Evolutionary conservation across 1,140 invertebrate genomes (phyloP).

Genomic region (Lordiphosa mommai): DNA sequence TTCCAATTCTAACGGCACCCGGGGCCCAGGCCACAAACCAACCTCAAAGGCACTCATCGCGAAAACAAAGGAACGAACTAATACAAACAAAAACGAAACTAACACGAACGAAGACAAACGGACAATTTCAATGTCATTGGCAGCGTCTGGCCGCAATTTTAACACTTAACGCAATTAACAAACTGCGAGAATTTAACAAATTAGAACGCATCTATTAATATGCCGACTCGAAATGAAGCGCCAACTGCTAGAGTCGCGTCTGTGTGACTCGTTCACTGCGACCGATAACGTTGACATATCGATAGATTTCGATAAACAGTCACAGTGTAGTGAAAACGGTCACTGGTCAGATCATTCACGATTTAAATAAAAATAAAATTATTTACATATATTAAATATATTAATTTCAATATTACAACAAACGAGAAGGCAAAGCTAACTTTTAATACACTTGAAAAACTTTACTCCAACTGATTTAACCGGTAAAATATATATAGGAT

Average conservation of each 20-base stretch:
- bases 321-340: too few relatives aligned
- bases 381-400: too few relatives aligned
- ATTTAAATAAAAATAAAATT: too few relatives aligned
- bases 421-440: too few relatives aligned
- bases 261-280: conserved; percentile 9
- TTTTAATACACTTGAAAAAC: too few relatives aligned
- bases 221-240: conserved; percentile 41
- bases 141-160: conserved; percentile 10
- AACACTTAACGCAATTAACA: conserved; percentile 48
- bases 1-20: not conserved
- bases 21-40: conserved; percentile 5
- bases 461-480: too few relatives aligned
- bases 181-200: conserved; percentile 1
- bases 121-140: conserved; percentile 20
- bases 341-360: too few relatives aligned
- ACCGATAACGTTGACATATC: too few relatives aligned
- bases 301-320: too few relatives aligned
- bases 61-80: not conserved
- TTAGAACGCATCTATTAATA: conserved; percentile 22
- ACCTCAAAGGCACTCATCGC: conserved; percentile 74
- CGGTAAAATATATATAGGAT: too few relatives aligned
- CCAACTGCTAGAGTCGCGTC: conserved; percentile 8
- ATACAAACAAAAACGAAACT: conserved; percentile 9
- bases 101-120: conserved; percentile 6
- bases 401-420: too few relatives aligned